Evolutionary conservation across 1,140 invertebrate genomes (phyloP).

Genomic region (Chymomyza costata): DNA sequence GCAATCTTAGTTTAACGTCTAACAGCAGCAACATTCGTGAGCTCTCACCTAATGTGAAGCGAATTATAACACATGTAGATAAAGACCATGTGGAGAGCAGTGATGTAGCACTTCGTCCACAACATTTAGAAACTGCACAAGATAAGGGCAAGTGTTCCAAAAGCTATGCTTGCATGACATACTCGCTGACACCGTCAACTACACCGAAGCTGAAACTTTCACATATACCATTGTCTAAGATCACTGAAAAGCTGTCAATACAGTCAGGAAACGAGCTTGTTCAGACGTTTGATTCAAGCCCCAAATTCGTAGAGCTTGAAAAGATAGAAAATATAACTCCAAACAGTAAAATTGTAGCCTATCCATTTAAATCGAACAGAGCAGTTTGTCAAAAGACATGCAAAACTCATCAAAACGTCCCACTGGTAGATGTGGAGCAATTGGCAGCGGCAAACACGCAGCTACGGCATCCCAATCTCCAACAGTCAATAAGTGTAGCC

Average conservation of each 20-base stretch:
- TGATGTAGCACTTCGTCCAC: too few species aligned
- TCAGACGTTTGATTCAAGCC: slow-evolving; percentile 57
- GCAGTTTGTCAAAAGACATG: slow-evolving; percentile 22
- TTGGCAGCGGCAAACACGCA: slow-evolving; percentile 51
- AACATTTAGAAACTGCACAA: slow-evolving; percentile 60
- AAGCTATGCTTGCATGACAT: neutral
- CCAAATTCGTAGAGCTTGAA: slow-evolving; percentile 33
- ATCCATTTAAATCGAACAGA: slow-evolving; percentile 48
- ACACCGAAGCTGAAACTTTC: slow-evolving; percentile 52
- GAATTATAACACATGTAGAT: slow-evolving; percentile 67
- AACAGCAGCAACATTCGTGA: slow-evolving; percentile 61
- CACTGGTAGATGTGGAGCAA: slow-evolving; percentile 63
- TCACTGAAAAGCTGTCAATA: slow-evolving; percentile 63
- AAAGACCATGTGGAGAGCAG: slow-evolving; percentile 50
- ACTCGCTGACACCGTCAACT: slow-evolving; percentile 2
- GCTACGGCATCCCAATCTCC: slow-evolving; percentile 17
- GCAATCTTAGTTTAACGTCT: slow-evolving; percentile 51
- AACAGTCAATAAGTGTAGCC: neutral
- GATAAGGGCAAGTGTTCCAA: slow-evolving; percentile 6
- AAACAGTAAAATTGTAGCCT: slow-evolving; percentile 47
- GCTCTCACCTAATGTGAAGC: slow-evolving; percentile 69
- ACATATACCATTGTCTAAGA: slow-evolving; percentile 68
- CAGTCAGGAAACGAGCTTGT: slow-evolving; percentile 71
- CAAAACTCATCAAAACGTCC: slow-evolving; percentile 54
- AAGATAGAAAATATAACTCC: slow-evolving; percentile 57